phyloP scores from a whole-genome alignment of 2,888 invertebrate species.

The Lypha dubia region DNA sequence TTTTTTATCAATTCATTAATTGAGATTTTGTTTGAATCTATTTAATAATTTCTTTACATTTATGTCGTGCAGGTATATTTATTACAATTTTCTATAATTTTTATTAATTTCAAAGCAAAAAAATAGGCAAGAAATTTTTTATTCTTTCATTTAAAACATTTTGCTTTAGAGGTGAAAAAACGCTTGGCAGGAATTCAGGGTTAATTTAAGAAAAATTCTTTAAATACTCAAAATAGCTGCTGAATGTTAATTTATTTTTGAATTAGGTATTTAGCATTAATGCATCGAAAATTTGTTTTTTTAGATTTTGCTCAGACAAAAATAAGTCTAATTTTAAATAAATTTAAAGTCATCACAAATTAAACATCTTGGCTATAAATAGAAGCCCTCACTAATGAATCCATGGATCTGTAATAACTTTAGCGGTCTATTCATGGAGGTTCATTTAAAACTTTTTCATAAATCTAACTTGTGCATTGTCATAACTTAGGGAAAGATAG shows the following conservation, averaged over 20 bases:
- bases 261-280: background rate
- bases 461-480: no score
- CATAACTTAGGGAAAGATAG: no score
- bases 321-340: no score
- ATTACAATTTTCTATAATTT: background rate
- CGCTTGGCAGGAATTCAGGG: background rate
- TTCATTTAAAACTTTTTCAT: no score
- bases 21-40: conserved; percentile 14
- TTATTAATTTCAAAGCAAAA: background rate
- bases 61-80: background rate
- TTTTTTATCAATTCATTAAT: conserved; percentile 44
- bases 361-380: no score
- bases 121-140: background rate
- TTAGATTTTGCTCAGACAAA: background rate
- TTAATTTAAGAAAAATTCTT: background rate
- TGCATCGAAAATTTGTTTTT: background rate
- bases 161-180: conserved; percentile 25
- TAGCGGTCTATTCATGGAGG: no score
- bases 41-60: conserved; percentile 29
- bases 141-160: background rate
- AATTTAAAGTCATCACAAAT: no score
- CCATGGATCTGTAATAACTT: no score
- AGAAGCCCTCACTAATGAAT: no score
- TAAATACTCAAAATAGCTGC: no score
- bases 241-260: background rate